Percentiles rank a stretch among this genome's conserved stretches.
Conservation (phyloP, 2,888 invertebrate genomes). For the Peribatodes rhomboidaria region DNA sequence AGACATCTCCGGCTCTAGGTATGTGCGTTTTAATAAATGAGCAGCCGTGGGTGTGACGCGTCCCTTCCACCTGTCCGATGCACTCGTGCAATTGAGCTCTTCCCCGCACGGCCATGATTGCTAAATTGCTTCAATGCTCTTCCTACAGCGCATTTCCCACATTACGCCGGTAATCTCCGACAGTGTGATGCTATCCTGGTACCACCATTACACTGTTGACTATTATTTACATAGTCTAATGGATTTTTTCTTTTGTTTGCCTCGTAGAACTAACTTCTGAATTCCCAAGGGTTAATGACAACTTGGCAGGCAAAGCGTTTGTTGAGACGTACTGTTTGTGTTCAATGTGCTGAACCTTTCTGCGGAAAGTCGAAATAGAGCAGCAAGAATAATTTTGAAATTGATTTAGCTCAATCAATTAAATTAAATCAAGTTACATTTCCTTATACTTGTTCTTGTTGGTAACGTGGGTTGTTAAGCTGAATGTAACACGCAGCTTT, state of each 20-base stretch:
- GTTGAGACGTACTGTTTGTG: conserved; percentile 8
- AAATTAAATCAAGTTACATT: conserved; percentile 19
- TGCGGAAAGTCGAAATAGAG: not conserved
- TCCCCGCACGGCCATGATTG: conserved; percentile 48
- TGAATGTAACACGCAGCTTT: conserved; percentile 8
- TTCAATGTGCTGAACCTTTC: not conserved
- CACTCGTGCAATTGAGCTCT: conserved; percentile 54
- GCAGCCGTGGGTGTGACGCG: conserved; percentile 46
- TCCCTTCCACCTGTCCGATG: conserved; percentile 47
- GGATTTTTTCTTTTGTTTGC: conserved; percentile 39
- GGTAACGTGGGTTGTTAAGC: conserved; percentile 29
- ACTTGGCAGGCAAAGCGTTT: conserved; percentile 19
- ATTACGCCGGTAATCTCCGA: conserved; percentile 46
- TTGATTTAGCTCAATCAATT: conserved; percentile 8
- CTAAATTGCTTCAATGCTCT: conserved; percentile 58
- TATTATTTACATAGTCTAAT: conserved; percentile 41
- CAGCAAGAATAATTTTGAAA: conserved; percentile 4
- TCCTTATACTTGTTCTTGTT: conserved; percentile 16
- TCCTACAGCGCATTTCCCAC: conserved; percentile 55
- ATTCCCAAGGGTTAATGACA: conserved; percentile 31
- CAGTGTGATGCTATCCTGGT: conserved; percentile 43
- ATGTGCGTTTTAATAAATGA: conserved; percentile 28
- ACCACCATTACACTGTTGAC: conserved; percentile 37
- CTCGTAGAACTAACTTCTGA: conserved; percentile 24
- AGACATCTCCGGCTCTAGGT: conserved; percentile 7